Conservation (phyloP, 1,140 invertebrate species). For the Megalopta genalis region DNA sequence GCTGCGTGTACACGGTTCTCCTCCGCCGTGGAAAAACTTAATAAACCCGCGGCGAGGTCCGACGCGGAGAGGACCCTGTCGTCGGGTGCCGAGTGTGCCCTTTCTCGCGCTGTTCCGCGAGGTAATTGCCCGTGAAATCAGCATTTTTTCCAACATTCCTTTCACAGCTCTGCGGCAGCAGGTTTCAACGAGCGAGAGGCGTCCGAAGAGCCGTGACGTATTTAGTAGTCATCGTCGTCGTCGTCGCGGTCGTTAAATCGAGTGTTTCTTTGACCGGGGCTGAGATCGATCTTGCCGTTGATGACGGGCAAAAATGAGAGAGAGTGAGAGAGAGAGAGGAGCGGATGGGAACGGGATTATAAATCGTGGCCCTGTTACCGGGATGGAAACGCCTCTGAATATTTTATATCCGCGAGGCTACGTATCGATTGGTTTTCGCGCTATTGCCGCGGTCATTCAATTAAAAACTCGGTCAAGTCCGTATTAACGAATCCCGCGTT, state of each 20-base stretch:
- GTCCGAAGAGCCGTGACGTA: not conserved
- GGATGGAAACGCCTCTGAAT: conserved; percentile 35
- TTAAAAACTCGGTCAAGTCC: conserved; percentile 63
- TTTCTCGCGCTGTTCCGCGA: not conserved
- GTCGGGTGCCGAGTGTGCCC: not conserved
- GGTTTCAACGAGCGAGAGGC: no score
- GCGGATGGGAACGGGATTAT: conserved; percentile 39
- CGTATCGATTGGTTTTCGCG: conserved; percentile 56
- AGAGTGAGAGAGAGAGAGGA: no score
- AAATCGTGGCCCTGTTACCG: conserved; percentile 46
- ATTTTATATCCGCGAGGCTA: conserved; percentile 46
- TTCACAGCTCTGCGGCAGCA: not conserved
- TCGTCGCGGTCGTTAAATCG: no score
- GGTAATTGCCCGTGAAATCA: conserved; percentile 7
- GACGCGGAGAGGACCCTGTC: not conserved
- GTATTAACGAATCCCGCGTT: conserved; percentile 56
- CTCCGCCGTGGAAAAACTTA: not conserved
- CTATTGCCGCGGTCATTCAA: conserved; percentile 55
- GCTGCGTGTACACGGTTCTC: not conserved
- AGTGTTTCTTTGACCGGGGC: not conserved
- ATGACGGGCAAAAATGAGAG: conserved; percentile 28
- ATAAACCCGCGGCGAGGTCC: not conserved
- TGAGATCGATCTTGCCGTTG: conserved; percentile 19
- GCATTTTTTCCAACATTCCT: not conserved
- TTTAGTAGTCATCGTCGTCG: not conserved